phyloP scores from a whole-genome alignment of 2,797 vertebrate genomes.

The Thunnus albacares region DNA sequence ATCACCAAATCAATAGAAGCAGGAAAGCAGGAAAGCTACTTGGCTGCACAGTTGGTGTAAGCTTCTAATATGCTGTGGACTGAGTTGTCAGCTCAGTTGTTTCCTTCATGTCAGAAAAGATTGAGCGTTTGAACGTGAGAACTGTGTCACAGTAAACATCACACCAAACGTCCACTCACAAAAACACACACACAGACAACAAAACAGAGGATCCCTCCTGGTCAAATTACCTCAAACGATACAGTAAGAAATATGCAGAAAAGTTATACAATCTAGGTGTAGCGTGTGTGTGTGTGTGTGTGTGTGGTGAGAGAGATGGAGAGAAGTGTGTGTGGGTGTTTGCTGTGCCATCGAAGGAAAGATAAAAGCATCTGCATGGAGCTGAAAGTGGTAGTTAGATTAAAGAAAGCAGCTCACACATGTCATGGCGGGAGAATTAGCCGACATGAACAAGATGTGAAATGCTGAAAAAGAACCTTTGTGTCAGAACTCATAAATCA shows the following conservation, averaged over 20 bases:
- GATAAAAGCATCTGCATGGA: conserved; percentile 67
- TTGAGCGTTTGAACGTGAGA: neutral
- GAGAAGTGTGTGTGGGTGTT: conserved; percentile 65
- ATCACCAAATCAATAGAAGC: neutral
- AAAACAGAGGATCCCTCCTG: conserved; percentile 81
- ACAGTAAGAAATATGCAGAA: conserved; percentile 81
- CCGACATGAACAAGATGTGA: conserved; percentile 14
- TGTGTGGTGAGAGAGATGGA: conserved; percentile 24
- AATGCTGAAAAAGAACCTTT: conserved; percentile 11
- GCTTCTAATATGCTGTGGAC: neutral
- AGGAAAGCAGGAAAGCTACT: no score
- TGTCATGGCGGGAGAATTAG: conserved; percentile 32
- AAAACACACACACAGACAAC: conserved; percentile 43
- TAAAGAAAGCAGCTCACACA: conserved; percentile 51
- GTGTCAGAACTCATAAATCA: conserved; percentile 40
- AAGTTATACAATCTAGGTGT: conserved; percentile 46
- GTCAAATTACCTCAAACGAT: conserved; percentile 82
- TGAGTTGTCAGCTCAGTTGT: conserved; percentile 1
- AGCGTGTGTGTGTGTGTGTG: conserved; percentile 30
- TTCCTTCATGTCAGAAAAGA: neutral
- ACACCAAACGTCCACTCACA: neutral
- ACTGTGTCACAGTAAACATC: conserved; percentile 4
- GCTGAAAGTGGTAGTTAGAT: conserved; percentile 57
- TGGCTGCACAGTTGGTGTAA: neutral
- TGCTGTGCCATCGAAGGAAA: conserved; percentile 52